Evolutionary conservation across 2,113 vertebrate genomes (phyloP).

Genomic region (Misgurnus mizolepis): DNA sequence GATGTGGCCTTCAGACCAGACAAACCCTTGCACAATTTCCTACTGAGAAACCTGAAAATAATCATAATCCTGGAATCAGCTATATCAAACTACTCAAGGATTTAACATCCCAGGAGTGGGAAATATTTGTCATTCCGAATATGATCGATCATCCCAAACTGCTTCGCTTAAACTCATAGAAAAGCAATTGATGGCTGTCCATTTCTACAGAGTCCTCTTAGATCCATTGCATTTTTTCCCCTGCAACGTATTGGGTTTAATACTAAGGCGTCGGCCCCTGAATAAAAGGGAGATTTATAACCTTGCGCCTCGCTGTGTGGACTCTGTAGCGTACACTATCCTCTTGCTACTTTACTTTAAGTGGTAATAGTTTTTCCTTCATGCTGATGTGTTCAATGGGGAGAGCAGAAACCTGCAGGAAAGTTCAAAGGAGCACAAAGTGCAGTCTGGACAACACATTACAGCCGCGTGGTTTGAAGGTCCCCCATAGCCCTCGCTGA

Average conservation of each 20-base stretch:
- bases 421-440: neutral
- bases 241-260: constrained; percentile 8
- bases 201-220: constrained; percentile 5
- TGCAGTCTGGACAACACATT: constrained; percentile 43
- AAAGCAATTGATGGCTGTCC: neutral
- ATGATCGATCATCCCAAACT: constrained; percentile 15
- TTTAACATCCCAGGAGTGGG: constrained; percentile 2
- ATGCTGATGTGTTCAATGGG: constrained; percentile 26
- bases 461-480: neutral
- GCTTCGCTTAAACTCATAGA: constrained; percentile 12
- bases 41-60: neutral
- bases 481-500: constrained; percentile 15
- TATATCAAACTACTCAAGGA: constrained; percentile 12
- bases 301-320: constrained; percentile 6
- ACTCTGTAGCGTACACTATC: constrained; percentile 1
- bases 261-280: constrained; percentile 5
- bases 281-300: constrained; percentile 54
- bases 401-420: constrained; percentile 36
- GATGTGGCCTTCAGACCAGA: constrained; percentile 4
- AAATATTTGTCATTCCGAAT: constrained; percentile 13
- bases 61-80: constrained; percentile 8
- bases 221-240: neutral
- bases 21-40: neutral
- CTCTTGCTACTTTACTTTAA: constrained; percentile 15
- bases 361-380: constrained; percentile 48